Evolutionary conservation across 2,888 invertebrate species (phyloP).

Genomic region (Campaea margaritaria): DNA sequence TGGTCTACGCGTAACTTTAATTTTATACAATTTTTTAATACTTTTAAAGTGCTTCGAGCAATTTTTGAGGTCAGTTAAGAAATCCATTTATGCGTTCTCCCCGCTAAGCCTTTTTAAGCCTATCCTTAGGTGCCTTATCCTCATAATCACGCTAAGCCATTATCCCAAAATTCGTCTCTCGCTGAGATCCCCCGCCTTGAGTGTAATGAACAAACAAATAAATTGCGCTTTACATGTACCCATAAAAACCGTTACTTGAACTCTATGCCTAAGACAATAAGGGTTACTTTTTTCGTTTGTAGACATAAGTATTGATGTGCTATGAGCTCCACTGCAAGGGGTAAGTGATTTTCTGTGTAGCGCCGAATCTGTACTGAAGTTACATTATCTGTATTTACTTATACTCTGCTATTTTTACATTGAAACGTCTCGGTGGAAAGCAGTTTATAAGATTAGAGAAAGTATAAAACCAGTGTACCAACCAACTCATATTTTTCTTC

Average conservation of each 20-base stretch:
- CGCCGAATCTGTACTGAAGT: slow-evolving; percentile 68
- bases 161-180: slow-evolving; percentile 82
- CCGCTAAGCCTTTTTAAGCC: slow-evolving; percentile 38
- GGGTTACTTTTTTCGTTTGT: slow-evolving; percentile 31
- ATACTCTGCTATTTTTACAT: slow-evolving; percentile 25
- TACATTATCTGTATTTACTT: slow-evolving; percentile 56
- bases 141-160: slow-evolving; percentile 65
- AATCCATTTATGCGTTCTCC: slow-evolving; percentile 21
- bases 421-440: not conserved
- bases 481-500: no score
- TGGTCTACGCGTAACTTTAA: not conserved
- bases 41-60: not conserved
- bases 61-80: slow-evolving; percentile 17
- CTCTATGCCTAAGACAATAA: slow-evolving; percentile 28
- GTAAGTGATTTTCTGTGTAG: slow-evolving; percentile 85
- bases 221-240: slow-evolving; percentile 80
- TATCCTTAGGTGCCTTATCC: slow-evolving; percentile 39
- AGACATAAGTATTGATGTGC: slow-evolving; percentile 38
- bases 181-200: slow-evolving; percentile 74
- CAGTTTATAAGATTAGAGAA: slow-evolving; percentile 2
- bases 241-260: slow-evolving; percentile 51
- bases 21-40: not conserved
- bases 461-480: not conserved
- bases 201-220: slow-evolving; percentile 84
- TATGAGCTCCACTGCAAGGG: slow-evolving; percentile 78